phyloP scores from a whole-genome alignment of 2,888 invertebrate species.

The Drosophila macrospina region DNA sequence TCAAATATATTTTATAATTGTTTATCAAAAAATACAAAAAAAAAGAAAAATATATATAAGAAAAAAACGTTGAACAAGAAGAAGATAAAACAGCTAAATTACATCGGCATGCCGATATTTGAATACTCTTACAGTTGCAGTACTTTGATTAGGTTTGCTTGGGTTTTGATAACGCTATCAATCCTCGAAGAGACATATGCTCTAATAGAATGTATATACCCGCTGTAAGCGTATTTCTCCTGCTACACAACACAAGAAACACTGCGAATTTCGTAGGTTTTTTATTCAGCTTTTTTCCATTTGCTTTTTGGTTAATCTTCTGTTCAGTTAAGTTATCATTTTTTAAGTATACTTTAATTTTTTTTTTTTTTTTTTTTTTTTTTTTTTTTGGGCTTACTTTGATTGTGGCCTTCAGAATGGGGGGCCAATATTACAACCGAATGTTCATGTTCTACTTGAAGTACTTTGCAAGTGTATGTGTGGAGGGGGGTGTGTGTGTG shows the following conservation, averaged over 20 bases:
- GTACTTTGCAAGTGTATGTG: slow-evolving; percentile 37
- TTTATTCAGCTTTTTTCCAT: slow-evolving; percentile 14
- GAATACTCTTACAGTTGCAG: slow-evolving; percentile 8
- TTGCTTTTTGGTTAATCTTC: slow-evolving; percentile 21
- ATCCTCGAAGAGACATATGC: not conserved
- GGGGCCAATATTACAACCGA: slow-evolving; percentile 68
- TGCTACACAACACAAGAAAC: slow-evolving; percentile 52
- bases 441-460: slow-evolving; percentile 65
- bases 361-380: no score
- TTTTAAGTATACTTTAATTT: slow-evolving; percentile 8
- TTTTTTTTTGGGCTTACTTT: slow-evolving; percentile 38
- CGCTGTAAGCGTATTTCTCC: slow-evolving; percentile 6
- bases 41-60: no score
- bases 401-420: slow-evolving; percentile 50
- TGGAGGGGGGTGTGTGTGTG: slow-evolving; percentile 2
- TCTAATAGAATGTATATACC: not conserved
- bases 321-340: slow-evolving; percentile 17
- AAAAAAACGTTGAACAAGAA: slow-evolving; percentile 12
- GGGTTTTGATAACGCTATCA: not conserved
- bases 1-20: slow-evolving; percentile 6
- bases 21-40: slow-evolving; percentile 9
- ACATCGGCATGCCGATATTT: slow-evolving; percentile 9
- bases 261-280: slow-evolving; percentile 34
- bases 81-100: slow-evolving; percentile 11
- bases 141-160: not conserved